phyloP scores from a whole-genome alignment of 2,113 vertebrate species.

The Penelope pileata region DNA sequence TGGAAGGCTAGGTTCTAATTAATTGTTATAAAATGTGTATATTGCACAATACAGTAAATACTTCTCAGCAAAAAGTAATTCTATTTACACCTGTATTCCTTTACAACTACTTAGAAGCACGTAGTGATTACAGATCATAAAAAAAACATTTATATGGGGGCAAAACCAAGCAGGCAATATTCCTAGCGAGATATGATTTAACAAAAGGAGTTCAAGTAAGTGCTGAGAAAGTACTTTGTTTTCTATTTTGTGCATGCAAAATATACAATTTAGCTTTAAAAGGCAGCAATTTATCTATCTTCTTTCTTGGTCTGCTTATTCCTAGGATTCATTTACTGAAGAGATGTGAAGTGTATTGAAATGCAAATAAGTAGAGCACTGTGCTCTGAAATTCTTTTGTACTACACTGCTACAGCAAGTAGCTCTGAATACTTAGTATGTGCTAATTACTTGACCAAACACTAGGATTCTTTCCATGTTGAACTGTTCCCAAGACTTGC shows the following conservation, averaged over 20 bases:
- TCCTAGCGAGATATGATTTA: not conserved
- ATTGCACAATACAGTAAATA: not conserved
- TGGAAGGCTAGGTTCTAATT: not conserved
- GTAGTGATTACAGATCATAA: not conserved
- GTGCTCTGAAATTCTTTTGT: slow-evolving; percentile 45
- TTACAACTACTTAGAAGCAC: not conserved
- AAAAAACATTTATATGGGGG: not conserved
- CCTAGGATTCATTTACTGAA: slow-evolving; percentile 2
- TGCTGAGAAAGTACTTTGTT: not conserved
- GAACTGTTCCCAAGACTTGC: not conserved
- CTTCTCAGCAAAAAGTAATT: not conserved
- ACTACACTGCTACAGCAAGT: not conserved
- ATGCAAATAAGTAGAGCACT: slow-evolving; percentile 46
- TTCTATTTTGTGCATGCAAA: not conserved
- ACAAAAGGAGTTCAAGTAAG: not conserved
- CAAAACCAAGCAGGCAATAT: not conserved
- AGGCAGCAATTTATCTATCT: not conserved
- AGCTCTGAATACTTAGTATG: slow-evolving; percentile 43
- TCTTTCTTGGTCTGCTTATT: not conserved
- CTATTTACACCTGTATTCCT: not conserved
- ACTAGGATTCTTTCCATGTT: slow-evolving; percentile 23
- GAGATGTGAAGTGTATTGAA: slow-evolving; percentile 23
- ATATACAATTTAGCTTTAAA: not conserved
- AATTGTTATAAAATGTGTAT: not conserved
- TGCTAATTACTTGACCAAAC: slow-evolving; percentile 29